phyloP scores from a whole-genome alignment of 2,797 vertebrate genomes.

The Lithobates pipiens region DNA sequence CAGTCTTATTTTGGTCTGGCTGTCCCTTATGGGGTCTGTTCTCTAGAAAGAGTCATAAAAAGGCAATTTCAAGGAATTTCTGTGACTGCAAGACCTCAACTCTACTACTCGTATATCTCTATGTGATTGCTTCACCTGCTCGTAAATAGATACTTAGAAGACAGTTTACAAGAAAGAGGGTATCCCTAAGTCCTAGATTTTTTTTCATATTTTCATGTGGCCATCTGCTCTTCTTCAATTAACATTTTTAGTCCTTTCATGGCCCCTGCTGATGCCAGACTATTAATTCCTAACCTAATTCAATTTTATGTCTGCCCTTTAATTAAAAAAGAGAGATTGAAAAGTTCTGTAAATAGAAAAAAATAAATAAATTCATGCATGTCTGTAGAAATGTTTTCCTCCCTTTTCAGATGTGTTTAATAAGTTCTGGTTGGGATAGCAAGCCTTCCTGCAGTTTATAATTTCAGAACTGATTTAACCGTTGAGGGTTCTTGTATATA shows the following conservation, averaged over 20 bases:
- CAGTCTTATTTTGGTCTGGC: slow-evolving; percentile 1
- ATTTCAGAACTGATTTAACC: not conserved
- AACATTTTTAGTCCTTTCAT: not conserved
- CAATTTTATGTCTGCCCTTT: not conserved
- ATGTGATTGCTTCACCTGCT: no score
- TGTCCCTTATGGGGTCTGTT: not conserved
- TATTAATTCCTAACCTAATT: slow-evolving; percentile 11
- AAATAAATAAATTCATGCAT: not conserved
- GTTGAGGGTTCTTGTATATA: not conserved
- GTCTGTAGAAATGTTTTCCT: not conserved
- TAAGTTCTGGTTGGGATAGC: not conserved
- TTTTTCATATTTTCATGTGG: not conserved
- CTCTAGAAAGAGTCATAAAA: slow-evolving; percentile 1
- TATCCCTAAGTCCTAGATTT: not conserved
- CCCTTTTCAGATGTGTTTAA: slow-evolving; percentile 13
- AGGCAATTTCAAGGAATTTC: slow-evolving; percentile 5
- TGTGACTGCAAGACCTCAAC: not conserved
- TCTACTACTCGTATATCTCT: slow-evolving; percentile 6
- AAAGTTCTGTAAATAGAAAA: slow-evolving; percentile 10
- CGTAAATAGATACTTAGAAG: not conserved
- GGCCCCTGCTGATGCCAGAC: not conserved
- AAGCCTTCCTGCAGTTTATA: not conserved
- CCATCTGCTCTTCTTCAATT: not conserved
- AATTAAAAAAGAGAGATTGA: slow-evolving; percentile 2
- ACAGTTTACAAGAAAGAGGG: slow-evolving; percentile 4